phyloP scores from a whole-genome alignment of 2,113 vertebrate genomes.

The Delphinapterus leucas region DNA sequence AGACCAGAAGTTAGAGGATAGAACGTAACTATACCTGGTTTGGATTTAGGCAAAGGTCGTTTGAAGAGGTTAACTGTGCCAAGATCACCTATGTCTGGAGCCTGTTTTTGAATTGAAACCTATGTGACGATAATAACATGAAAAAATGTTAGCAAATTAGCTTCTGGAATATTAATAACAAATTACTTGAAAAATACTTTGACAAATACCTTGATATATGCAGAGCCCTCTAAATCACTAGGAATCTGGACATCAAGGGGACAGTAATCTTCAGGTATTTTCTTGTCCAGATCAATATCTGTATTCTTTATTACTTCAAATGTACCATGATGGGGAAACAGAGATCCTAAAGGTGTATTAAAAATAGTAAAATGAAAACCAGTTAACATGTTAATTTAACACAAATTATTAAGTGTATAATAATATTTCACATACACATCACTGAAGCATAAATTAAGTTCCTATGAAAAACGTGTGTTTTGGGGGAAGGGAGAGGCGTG shows the following conservation, averaged over 20 bases:
- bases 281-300: constrained; percentile 97
- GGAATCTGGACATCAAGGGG: constrained; percentile 97
- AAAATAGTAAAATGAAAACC: constrained; percentile 1
- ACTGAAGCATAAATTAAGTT: background rate
- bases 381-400: background rate
- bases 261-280: constrained; percentile 97
- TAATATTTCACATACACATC: background rate
- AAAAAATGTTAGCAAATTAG: background rate
- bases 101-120: constrained; percentile 99
- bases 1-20: background rate
- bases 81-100: constrained; percentile 96
- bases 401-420: background rate
- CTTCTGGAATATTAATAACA: background rate
- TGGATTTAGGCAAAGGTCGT: constrained; percentile 88
- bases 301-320: constrained; percentile 99
- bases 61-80: constrained; percentile 95
- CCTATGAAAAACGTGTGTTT: background rate
- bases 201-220: constrained; percentile 93
- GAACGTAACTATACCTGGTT: constrained; percentile 85
- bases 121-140: constrained; percentile 67
- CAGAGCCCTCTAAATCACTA: constrained; percentile 97
- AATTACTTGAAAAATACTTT: background rate
- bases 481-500: no score
- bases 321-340: constrained; percentile 96
- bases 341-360: constrained; percentile 87